A percentile compares a stretch with the other conserved stretches of the same genome.
These are phyloP conservation scores for Trachemys scripta DNA, from an alignment of 2,113 vertebrate genomes.

Conservation along the genomic window DNA sequence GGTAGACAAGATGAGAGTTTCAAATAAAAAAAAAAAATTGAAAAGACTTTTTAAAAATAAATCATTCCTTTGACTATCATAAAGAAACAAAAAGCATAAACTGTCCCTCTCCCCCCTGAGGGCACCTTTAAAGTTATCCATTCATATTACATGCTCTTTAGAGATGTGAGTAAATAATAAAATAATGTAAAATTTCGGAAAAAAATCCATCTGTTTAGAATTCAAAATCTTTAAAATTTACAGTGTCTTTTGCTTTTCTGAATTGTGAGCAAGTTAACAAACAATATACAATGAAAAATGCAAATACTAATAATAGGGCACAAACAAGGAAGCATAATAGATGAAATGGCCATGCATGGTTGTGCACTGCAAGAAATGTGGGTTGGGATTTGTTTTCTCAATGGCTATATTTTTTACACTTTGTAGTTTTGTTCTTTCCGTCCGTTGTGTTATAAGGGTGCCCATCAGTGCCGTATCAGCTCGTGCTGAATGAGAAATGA, in stretches of 20 bases:
- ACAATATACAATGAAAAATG: not conserved
- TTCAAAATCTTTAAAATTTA: not conserved
- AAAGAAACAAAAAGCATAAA: not conserved
- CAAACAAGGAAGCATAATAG: not conserved
- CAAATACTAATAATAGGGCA: not conserved
- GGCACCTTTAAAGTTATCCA: not conserved
- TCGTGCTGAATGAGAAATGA: slow-evolving; percentile 3
- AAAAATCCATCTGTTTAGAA: not conserved
- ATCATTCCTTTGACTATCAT: not conserved
- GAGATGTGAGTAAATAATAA: not conserved
- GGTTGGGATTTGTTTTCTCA: not conserved
- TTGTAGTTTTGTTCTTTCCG: not conserved
- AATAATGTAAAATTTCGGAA: not conserved
- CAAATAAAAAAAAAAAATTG: not conserved
- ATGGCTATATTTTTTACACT: not conserved
- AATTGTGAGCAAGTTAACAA: not conserved
- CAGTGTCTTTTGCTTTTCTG: slow-evolving; percentile 1
- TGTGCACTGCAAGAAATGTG: not conserved
- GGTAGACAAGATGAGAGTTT: not conserved
- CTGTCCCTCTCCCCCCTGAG: not conserved
- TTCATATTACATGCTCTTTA: not conserved
- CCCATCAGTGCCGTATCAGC: not conserved
- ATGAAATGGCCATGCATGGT: not conserved
- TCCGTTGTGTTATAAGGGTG: not conserved
- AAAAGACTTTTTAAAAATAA: not conserved